A percentile compares a stretch with the other conserved stretches of the same genome.
Conservation (phyloP, 1,140 invertebrate species). For the Helicoverpa zea region DNA sequence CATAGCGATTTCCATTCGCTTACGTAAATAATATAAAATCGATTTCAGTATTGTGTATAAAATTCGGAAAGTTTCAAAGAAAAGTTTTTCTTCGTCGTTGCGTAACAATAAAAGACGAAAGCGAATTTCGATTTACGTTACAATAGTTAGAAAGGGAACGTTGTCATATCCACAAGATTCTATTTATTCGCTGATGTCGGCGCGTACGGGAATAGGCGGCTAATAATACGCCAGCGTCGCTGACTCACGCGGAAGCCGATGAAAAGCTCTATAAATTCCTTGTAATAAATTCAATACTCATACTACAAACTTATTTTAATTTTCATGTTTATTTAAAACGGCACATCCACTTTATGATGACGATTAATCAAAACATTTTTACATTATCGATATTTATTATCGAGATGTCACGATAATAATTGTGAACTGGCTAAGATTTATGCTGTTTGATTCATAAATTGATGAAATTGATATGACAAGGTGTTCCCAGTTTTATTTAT, state of each 20-base stretch:
- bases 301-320: slow-evolving; percentile 4
- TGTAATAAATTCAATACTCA: slow-evolving; percentile 70
- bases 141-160: slow-evolving; percentile 25
- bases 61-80: slow-evolving; percentile 23
- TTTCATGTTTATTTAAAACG: slow-evolving; percentile 33
- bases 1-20: slow-evolving; percentile 5
- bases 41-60: slow-evolving; percentile 10
- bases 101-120: slow-evolving; percentile 24
- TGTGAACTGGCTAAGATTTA: slow-evolving; percentile 37
- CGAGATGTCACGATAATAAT: slow-evolving; percentile 42
- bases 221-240: slow-evolving; percentile 72
- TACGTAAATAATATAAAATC: slow-evolving; percentile 29
- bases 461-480: slow-evolving; percentile 32
- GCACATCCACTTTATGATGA: slow-evolving; percentile 32
- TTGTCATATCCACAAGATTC: slow-evolving; percentile 22
- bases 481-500: slow-evolving; percentile 21
- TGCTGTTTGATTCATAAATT: slow-evolving; percentile 18
- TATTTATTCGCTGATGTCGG: slow-evolving; percentile 42
- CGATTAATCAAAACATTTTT: slow-evolving; percentile 40
- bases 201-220: slow-evolving; percentile 70
- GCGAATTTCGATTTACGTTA: slow-evolving; percentile 16
- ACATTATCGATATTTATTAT: slow-evolving; percentile 44
- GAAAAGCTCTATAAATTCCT: slow-evolving; percentile 77
- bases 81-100: neutral
- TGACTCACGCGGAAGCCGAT: slow-evolving; percentile 78